A percentile compares a stretch with the other conserved stretches of the same genome.
phyloP scores from a whole-genome alignment of 1,140 invertebrate genomes.

The Protaetia brevitarsis region DNA sequence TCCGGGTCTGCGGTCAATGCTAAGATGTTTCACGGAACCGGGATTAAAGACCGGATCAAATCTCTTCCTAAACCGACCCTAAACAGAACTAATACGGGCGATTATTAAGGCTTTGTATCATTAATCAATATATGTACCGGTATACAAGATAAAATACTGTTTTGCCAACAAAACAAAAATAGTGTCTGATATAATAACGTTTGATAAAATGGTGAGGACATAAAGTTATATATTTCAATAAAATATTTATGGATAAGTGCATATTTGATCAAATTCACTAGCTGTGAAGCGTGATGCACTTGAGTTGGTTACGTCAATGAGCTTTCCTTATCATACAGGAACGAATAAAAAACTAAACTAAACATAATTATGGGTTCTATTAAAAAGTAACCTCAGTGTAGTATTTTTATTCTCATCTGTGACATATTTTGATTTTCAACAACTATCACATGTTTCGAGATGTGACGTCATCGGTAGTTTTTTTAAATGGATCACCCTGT shows the following conservation, averaged over 20 bases:
- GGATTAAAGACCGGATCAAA: constrained; percentile 18
- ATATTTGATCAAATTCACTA: background rate
- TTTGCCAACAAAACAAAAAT: background rate
- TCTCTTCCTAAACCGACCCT: constrained; percentile 20
- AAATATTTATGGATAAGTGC: too few species aligned
- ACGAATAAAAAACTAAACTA: too few species aligned
- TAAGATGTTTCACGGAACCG: constrained; percentile 10
- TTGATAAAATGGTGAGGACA: too few species aligned
- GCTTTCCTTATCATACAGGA: too few species aligned
- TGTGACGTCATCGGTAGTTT: too few species aligned
- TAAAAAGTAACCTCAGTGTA: background rate
- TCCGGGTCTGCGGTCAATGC: constrained; percentile 18
- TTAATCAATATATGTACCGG: constrained; percentile 11
- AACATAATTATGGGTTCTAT: background rate
- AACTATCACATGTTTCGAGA: too few species aligned
- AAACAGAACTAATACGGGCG: constrained; percentile 21
- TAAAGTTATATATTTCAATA: too few species aligned
- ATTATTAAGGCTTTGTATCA: constrained; percentile 21
- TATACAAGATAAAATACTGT: background rate
- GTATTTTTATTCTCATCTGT: too few species aligned
- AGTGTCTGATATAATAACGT: too few species aligned
- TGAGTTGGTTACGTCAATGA: too few species aligned
- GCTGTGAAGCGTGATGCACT: background rate
- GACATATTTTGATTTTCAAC: too few species aligned
- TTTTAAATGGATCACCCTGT: too few species aligned